phyloP scores from a whole-genome alignment of 2,888 invertebrate genomes.

The Coleophora flavipennella region DNA sequence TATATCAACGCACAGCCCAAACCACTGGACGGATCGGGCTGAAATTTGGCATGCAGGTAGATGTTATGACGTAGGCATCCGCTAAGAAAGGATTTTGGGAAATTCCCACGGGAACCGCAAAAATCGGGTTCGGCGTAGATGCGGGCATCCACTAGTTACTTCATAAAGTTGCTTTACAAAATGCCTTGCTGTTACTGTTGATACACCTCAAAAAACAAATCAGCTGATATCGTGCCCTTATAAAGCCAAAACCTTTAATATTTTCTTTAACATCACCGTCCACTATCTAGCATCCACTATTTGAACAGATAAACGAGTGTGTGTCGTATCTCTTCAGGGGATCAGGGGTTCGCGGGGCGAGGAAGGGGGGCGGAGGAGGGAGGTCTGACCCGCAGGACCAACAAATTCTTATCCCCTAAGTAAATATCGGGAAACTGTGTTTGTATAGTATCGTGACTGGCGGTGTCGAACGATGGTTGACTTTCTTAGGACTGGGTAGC shows the following conservation, averaged over 20 bases:
- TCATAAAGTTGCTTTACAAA: too few relatives aligned
- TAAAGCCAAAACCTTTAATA: neutral
- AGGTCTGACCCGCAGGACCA: conserved; percentile 4
- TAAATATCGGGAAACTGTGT: conserved; percentile 36
- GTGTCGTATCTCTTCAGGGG: conserved; percentile 37
- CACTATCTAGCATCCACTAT: conserved; percentile 4
- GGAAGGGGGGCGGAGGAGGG: neutral
- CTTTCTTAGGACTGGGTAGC: neutral
- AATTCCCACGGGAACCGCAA: too few relatives aligned
- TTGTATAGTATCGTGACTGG: conserved; percentile 19
- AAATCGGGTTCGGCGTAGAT: too few relatives aligned
- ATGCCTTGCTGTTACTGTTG: too few relatives aligned
- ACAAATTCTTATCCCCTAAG: conserved; percentile 30
- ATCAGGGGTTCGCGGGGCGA: conserved; percentile 18
- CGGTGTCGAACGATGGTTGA: conserved; percentile 1
- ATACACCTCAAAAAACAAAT: too few relatives aligned
- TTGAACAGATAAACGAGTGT: conserved; percentile 39
- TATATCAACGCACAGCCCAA: too few relatives aligned
- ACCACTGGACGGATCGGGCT: too few relatives aligned
- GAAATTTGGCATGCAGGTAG: too few relatives aligned
- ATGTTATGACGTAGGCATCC: too few relatives aligned
- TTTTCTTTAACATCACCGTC: neutral
- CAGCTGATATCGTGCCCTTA: neutral
- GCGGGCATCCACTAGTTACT: too few relatives aligned
- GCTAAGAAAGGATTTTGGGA: too few relatives aligned